Conservation (phyloP, 2,113 vertebrate genomes). For the Otis tarda region DNA sequence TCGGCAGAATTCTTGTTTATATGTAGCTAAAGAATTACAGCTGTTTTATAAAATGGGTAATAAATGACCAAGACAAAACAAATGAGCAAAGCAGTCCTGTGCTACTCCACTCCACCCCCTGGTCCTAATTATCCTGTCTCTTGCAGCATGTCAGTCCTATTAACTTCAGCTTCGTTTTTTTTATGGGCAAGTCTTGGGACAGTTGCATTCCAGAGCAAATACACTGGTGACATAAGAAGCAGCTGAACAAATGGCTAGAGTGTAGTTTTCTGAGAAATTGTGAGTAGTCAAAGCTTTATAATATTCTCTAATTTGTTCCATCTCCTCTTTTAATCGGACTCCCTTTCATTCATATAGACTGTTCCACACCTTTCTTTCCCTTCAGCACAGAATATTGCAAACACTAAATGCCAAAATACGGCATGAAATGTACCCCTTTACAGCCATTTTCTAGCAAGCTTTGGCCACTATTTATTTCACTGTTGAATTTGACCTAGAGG, state of each 20-base stretch:
- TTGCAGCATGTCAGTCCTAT: neutral
- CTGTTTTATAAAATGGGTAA: slow-evolving; percentile 17
- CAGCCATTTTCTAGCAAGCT: neutral
- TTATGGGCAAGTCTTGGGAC: neutral
- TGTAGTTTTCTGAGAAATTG: neutral
- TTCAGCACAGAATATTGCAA: neutral
- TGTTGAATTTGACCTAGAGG: neutral
- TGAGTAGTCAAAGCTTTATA: neutral
- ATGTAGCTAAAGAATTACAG: slow-evolving; percentile 6
- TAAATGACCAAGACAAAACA: slow-evolving; percentile 24
- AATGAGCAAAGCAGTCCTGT: neutral
- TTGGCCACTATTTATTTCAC: neutral
- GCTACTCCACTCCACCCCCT: neutral
- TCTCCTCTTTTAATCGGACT: neutral
- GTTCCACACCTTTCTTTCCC: neutral
- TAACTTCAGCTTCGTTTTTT: neutral
- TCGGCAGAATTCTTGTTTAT: neutral
- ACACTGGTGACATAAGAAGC: neutral
- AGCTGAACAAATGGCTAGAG: neutral
- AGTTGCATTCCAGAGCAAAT: neutral
- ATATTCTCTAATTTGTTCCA: neutral
- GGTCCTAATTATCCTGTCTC: slow-evolving; percentile 24
- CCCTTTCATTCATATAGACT: neutral
- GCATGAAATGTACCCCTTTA: neutral
- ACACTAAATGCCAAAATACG: neutral